Evolutionary conservation across 2,113 vertebrate species (phyloP).

Genomic region (Antechinus stuartii): DNA sequence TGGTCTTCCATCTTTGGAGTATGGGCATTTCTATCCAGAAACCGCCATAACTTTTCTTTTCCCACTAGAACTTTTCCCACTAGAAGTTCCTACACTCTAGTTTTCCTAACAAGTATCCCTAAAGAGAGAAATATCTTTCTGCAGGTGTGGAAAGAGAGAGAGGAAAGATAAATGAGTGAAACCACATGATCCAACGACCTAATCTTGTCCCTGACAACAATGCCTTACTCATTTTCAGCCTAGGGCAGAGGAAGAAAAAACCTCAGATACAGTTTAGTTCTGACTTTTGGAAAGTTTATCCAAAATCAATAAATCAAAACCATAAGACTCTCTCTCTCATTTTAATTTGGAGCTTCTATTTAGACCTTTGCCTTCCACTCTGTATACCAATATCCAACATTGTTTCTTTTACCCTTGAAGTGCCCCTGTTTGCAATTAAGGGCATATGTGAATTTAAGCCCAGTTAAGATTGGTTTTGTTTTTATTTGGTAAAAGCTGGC

Average conservation of each 20-base stretch:
- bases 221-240: not conserved
- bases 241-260: not conserved
- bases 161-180: not conserved
- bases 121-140: not conserved
- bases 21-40: not conserved
- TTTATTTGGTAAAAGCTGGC: not conserved
- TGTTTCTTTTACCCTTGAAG: not conserved
- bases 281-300: not conserved
- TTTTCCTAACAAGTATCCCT: not conserved
- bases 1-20: not conserved
- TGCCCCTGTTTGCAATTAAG: not conserved
- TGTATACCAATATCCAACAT: not conserved
- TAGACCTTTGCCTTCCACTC: not conserved
- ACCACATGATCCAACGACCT: not conserved
- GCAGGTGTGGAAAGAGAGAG: not conserved
- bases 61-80: not conserved
- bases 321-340: not conserved
- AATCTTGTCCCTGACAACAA: not conserved
- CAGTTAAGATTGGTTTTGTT: not conserved
- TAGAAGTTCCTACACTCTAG: not conserved
- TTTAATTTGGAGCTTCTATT: not conserved
- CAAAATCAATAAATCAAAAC: not conserved
- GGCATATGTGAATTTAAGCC: not conserved
- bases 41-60: not conserved
- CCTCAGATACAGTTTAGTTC: not conserved